Base-by-base conservation (phyloP, 2,113 vertebrate species). In the Scomber colias region DNA sequence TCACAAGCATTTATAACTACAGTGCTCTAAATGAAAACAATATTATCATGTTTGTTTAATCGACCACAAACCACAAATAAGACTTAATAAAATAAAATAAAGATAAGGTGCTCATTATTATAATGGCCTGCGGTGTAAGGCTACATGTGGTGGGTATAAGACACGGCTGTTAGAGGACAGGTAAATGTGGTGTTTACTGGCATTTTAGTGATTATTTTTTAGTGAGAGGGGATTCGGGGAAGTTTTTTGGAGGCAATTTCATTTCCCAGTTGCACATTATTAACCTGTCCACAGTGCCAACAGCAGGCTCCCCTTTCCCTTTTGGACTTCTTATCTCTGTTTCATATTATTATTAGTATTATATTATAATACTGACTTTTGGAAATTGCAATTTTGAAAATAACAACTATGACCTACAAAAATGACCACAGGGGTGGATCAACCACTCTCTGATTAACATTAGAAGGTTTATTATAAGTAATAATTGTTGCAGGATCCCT, bases 31-130 rank as follows among this genome's bases (percentile, higher is more conserved):
- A 76, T 71, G 9, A 76, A 73, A 83, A 77, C 45, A 86, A 56
- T 65, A 77, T 90, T 77, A 79, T 68, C 61, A 80, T 67, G 65
- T 74, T 83, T 81, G 64, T 74, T 79, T 49, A 74, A 81, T 77
- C 67, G 53, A 70, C 65, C 5, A 27, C 27, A 68, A 48, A 9
- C 0, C 62, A 71, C 45, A 67, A 71, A 59, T 44, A 5, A 35
- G 24, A 62, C 71, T 35, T n/a, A 49, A 24, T n/a, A 49, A 24
- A 53, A 51, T 61, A 69, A 15, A 63, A 53, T 57, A 11, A 35
- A 30, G 62, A 85, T 81, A 31, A 46, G 56, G 14, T 19, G 17
- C 30, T 64, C 69, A 53, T 31, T 50, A 59, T 60, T 62, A 77
- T 35, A 59, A 51, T 59, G 59, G 35, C 31, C 50, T 31, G 10